phyloP scores from a whole-genome alignment of 2,888 invertebrate species.

The Dastarcus helophoroides region DNA sequence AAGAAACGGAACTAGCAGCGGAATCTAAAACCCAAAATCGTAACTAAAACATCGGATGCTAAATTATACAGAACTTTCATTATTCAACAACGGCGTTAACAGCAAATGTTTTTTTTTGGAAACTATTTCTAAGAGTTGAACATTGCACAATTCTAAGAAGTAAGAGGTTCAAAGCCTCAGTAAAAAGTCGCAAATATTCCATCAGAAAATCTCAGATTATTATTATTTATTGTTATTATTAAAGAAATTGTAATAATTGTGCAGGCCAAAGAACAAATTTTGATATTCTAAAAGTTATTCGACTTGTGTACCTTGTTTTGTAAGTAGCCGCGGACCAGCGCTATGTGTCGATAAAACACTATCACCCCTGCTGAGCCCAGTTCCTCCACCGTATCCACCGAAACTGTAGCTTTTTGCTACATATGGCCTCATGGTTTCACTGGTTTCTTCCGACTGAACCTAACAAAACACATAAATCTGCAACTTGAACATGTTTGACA shows the following conservation, averaged over 20 bases:
- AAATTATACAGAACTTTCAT: too few relatives aligned
- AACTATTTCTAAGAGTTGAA: too few relatives aligned
- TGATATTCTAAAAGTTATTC: background rate
- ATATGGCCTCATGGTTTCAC: slow-evolving; percentile 39
- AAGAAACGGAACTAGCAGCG: slow-evolving; percentile 46
- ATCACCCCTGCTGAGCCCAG: slow-evolving; percentile 46
- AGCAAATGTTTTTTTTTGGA: too few relatives aligned
- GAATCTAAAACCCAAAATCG: slow-evolving; percentile 41
- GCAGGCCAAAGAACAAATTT: too few relatives aligned
- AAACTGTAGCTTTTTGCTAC: slow-evolving; percentile 82
- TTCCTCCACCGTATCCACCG: slow-evolving; percentile 61
- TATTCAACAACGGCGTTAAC: too few relatives aligned
- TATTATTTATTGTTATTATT: too few relatives aligned
- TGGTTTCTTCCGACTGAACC: slow-evolving; percentile 47
- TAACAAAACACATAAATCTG: slow-evolving; percentile 19
- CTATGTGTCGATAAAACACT: slow-evolving; percentile 54
- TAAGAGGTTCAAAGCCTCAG: too few relatives aligned
- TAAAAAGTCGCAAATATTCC: too few relatives aligned
- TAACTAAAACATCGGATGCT: too few relatives aligned
- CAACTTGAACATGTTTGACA: slow-evolving; percentile 5
- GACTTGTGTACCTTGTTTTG: slow-evolving; percentile 63
- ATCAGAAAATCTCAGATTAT: too few relatives aligned
- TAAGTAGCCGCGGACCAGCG: slow-evolving; percentile 52
- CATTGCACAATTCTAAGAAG: too few relatives aligned
- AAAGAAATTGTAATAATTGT: too few relatives aligned